Evolutionary conservation across 2,888 invertebrate genomes (phyloP).

Genomic region (Prostheceraeus crozeri): DNA sequence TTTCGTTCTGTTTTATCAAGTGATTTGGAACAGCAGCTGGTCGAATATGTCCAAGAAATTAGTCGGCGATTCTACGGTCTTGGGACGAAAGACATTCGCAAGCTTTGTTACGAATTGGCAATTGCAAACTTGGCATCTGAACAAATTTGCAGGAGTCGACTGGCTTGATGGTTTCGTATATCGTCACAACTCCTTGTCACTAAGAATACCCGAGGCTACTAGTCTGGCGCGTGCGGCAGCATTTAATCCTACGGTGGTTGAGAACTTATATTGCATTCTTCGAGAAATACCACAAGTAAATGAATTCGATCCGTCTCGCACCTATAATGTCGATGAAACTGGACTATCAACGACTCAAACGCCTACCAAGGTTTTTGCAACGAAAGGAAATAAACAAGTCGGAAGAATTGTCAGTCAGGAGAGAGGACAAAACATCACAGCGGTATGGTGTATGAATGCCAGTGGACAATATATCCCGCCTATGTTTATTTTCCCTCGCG

Average conservation of each 20-base stretch:
- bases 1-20: too few relatives aligned
- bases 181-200: conserved; percentile 20
- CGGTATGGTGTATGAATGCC: background rate
- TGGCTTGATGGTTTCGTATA: conserved; percentile 33
- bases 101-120: too few relatives aligned
- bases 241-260: conserved; percentile 31
- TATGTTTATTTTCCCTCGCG: conserved; percentile 13
- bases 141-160: conserved; percentile 33
- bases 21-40: too few relatives aligned
- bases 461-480: background rate
- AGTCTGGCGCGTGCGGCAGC: conserved; percentile 28
- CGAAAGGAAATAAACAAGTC: conserved; percentile 11
- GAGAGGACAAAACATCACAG: background rate
- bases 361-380: conserved; percentile 9
- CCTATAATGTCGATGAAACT: conserved; percentile 11
- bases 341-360: background rate
- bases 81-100: too few relatives aligned
- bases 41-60: too few relatives aligned
- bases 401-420: conserved; percentile 19
- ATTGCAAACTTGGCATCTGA: too few relatives aligned
- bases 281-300: background rate
- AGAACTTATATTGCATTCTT: conserved; percentile 32
- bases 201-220: conserved; percentile 32
- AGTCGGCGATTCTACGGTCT: too few relatives aligned
- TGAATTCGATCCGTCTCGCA: background rate